Evolutionary conservation across 2,888 invertebrate genomes (phyloP).

Genomic region (Odontomyia ornata): DNA sequence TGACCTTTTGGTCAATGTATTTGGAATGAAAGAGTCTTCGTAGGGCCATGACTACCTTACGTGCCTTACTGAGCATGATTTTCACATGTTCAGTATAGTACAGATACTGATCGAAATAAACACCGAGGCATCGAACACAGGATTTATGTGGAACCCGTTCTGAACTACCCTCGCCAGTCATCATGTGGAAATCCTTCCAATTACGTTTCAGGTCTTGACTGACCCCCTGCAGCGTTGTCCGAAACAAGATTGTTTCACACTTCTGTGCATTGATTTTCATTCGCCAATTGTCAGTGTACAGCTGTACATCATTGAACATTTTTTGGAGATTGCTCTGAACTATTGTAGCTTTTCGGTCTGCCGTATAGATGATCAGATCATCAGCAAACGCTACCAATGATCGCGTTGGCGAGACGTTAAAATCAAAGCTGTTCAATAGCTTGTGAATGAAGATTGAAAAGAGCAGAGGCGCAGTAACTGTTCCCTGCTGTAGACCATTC

Average conservation of each 20-base stretch:
- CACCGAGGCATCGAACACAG: constrained; percentile 15
- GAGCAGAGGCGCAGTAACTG: constrained; percentile 1
- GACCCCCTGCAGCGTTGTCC: background rate
- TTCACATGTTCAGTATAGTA: constrained; percentile 4
- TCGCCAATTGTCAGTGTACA: background rate
- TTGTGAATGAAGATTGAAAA: background rate
- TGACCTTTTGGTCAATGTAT: background rate
- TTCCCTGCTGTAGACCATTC: constrained; percentile 24
- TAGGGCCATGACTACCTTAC: background rate
- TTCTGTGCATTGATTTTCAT: constrained; percentile 6
- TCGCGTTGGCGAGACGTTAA: background rate
- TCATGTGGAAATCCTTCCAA: constrained; percentile 6
- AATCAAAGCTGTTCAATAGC: background rate
- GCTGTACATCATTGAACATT: background rate
- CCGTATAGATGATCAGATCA: constrained; percentile 7
- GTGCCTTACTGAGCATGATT: background rate
- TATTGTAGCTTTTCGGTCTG: background rate
- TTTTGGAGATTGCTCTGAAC: background rate
- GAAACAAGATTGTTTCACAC: constrained; percentile 20
- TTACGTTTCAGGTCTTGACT: background rate
- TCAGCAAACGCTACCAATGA: constrained; percentile 20
- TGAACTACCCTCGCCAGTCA: background rate
- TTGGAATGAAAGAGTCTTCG: constrained; percentile 14
- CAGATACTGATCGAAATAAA: constrained; percentile 21
- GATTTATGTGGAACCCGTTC: background rate